Conservation (phyloP, 2,113 vertebrate species). For the Silurus meridionalis region DNA sequence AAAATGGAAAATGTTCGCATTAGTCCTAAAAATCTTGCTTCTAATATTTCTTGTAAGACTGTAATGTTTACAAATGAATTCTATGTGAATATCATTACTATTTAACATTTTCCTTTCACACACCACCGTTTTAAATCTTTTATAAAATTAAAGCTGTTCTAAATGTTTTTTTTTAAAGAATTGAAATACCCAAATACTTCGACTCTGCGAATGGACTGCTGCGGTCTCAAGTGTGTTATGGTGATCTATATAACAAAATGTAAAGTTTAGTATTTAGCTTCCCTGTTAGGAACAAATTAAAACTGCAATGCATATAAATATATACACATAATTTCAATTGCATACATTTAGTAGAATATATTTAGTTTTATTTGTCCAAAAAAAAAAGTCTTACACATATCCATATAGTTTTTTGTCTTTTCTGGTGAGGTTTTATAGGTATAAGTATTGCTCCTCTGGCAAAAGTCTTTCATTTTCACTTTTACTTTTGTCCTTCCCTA, state of each 20-base stretch:
- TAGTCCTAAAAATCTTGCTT: not conserved
- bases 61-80: not conserved
- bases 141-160: not conserved
- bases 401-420: constrained; percentile 59
- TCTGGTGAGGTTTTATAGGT: constrained; percentile 64
- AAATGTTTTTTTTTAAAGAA: not conserved
- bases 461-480: constrained; percentile 46
- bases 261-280: not conserved
- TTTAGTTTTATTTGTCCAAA: constrained; percentile 50
- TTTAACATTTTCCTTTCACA: not conserved
- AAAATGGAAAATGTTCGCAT: not conserved
- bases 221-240: not conserved
- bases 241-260: not conserved
- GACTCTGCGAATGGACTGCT: not conserved
- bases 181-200: no score
- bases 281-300: not conserved
- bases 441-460: constrained; percentile 69
- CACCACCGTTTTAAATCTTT: not conserved
- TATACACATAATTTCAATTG: not conserved
- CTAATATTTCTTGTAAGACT: not conserved
- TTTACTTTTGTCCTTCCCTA: constrained; percentile 5
- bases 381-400: constrained; percentile 32
- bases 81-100: not conserved
- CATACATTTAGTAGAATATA: constrained; percentile 54
- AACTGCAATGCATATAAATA: not conserved